Conservation (phyloP, 2,797 vertebrate species). For the Sebastes hubbsi region DNA sequence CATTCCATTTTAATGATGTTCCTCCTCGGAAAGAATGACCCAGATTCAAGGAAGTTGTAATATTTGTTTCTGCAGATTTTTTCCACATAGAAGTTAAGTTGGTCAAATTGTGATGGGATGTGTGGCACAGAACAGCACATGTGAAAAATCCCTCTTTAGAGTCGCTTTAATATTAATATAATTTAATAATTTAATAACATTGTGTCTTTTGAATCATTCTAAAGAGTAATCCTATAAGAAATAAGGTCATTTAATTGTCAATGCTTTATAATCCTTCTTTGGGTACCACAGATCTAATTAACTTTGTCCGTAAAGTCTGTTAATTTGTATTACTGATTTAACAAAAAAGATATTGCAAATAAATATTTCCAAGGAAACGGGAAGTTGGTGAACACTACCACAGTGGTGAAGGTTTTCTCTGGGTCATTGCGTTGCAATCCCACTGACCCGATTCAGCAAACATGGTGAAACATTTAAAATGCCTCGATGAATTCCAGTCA, state of each 20-base stretch:
- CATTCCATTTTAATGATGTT: conserved; percentile 62
- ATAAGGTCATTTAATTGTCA: conserved; percentile 31
- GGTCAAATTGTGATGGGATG: not conserved
- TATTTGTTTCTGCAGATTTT: conserved; percentile 28
- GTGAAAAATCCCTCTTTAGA: not conserved
- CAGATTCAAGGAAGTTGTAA: conserved; percentile 28
- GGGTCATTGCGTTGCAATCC: conserved; percentile 8
- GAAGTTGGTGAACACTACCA: not conserved
- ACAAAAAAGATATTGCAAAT: not conserved
- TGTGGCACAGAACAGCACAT: not conserved
- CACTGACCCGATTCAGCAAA: conserved; percentile 22
- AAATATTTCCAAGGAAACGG: not conserved
- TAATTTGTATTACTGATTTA: not conserved
- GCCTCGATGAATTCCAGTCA: conserved; percentile 30
- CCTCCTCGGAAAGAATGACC: conserved; percentile 31
- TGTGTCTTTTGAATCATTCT: conserved; percentile 49
- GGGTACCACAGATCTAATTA: conserved; percentile 58
- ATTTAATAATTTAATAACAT: not conserved
- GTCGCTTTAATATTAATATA: not conserved
- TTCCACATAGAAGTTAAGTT: conserved; percentile 2
- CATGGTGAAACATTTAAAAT: conserved; percentile 55
- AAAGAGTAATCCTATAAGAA: conserved; percentile 37
- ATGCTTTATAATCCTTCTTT: conserved; percentile 50
- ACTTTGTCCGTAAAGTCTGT: not conserved
- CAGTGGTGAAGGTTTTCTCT: not conserved